Conservation (phyloP, 2,113 vertebrate species). For the Casuarius casuarius region DNA sequence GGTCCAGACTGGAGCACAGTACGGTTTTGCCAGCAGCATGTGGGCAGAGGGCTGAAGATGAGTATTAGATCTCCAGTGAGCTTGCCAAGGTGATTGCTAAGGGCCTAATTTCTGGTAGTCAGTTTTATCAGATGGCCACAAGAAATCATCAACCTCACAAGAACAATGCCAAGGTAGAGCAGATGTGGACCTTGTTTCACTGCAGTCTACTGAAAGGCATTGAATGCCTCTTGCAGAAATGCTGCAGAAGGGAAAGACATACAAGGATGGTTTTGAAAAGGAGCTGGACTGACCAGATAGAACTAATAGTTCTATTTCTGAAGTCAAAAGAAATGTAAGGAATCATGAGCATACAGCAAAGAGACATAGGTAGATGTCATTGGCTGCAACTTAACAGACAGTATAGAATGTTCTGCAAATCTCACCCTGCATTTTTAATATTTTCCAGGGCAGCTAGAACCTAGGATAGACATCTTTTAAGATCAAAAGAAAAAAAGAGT, state of each 20-base stretch:
- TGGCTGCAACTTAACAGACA: background rate
- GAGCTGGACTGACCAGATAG: background rate
- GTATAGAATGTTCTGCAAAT: background rate
- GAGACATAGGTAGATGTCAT: background rate
- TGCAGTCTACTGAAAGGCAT: background rate
- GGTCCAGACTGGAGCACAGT: background rate
- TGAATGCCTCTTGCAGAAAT: background rate
- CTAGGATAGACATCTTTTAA: background rate
- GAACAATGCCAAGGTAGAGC: background rate
- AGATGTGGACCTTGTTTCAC: background rate
- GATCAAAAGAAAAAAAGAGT: background rate
- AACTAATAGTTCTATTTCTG: background rate
- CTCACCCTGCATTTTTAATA: background rate
- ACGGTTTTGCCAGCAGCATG: accelerated
- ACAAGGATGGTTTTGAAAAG: background rate
- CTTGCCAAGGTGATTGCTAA: accelerated
- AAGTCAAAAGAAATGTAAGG: background rate
- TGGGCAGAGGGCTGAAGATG: background rate
- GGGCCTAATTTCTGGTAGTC: background rate
- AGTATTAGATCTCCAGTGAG: accelerated
- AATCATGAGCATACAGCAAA: background rate
- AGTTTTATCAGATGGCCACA: background rate
- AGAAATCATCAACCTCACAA: background rate
- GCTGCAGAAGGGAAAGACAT: background rate
- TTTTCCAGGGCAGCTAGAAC: background rate